Evolutionary conservation across 2,888 invertebrate species (phyloP), one percentile per base, ranked within the genome.

Genomic region (Baccha elongata): DNA sequence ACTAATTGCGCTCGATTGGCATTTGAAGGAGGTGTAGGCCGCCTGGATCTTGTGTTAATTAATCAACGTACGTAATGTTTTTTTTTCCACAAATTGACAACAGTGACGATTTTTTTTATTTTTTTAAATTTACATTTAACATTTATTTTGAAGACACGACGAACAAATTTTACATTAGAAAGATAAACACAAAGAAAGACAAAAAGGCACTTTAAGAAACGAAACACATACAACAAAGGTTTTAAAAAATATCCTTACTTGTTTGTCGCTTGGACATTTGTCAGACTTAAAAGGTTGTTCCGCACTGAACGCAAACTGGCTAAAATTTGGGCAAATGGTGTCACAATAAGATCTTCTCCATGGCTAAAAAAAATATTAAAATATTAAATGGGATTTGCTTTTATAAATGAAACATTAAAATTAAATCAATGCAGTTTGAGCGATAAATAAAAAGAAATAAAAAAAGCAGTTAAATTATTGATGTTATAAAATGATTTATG

Each of bases 251-350:
- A 85, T 86, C 88, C 88, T 87, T 91, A 96, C 96, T 96, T 93
- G 96, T 97, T 97, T 87, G 90, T 87, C 87, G 90, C 89, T 89
- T 88, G 89, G 91, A 97, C 96, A 93, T 99, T 99, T 91, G 99
- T 98, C 92, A 99, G 97, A 91, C 95, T 94, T 91, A 98, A 94
- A 93, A 99, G 98, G 93, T 99, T 99, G 93, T 96, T 98, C 91
- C 99, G 96, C 88, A 99, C 98, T 92, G 98, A 98, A 90, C 99
- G 96, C 91, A 99, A 94, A 92, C 98, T 98, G 91, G 99, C 99
- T 92, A 99, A 94, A 92, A 99, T 97, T 94, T 99, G 99, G 92
- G 99, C 99, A 93, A 99, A 99, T 88, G 99, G 99, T 88, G 99
- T 99, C 91, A 99, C 99, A 91, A 99, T 99, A 92, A 99, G 94